Evolutionary conservation across 1,140 invertebrate species (phyloP).

Genomic region (Trichoplusia ni): DNA sequence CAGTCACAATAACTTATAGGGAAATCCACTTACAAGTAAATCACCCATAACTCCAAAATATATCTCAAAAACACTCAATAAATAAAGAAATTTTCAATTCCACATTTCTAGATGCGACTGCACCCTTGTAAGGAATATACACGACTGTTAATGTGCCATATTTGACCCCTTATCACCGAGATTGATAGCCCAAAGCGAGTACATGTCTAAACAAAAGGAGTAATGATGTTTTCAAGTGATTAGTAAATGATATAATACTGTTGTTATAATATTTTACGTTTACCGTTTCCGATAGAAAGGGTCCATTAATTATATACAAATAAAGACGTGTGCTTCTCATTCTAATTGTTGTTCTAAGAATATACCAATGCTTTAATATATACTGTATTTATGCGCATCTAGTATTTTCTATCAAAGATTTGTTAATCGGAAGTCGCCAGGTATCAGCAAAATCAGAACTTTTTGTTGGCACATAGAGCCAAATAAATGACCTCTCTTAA

Average conservation of each 20-base stretch:
- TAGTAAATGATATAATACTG: conserved; percentile 11
- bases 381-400: no score
- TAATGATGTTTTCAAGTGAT: conserved; percentile 2
- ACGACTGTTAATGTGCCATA: conserved; percentile 1
- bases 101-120: conserved; percentile 3
- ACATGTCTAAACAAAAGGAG: conserved; percentile 31
- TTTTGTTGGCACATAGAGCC: no score
- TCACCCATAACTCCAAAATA: conserved; percentile 39
- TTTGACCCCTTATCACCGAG: conserved; percentile 35
- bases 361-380: no score
- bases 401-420: no score
- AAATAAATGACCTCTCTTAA: no score
- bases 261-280: neutral
- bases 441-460: no score
- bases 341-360: no score
- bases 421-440: no score
- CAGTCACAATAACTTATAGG: neutral
- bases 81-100: conserved; percentile 1
- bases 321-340: neutral
- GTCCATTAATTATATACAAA: neutral
- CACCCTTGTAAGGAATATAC: neutral
- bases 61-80: conserved; percentile 6
- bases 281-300: neutral
- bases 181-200: conserved; percentile 19
- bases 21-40: conserved; percentile 45